A percentile compares a stretch with the other conserved stretches of the same genome.
These are phyloP conservation scores for Dendrocincla tyrannina DNA, from an alignment of 2,797 vertebrate species.

Conservation along the genomic window DNA sequence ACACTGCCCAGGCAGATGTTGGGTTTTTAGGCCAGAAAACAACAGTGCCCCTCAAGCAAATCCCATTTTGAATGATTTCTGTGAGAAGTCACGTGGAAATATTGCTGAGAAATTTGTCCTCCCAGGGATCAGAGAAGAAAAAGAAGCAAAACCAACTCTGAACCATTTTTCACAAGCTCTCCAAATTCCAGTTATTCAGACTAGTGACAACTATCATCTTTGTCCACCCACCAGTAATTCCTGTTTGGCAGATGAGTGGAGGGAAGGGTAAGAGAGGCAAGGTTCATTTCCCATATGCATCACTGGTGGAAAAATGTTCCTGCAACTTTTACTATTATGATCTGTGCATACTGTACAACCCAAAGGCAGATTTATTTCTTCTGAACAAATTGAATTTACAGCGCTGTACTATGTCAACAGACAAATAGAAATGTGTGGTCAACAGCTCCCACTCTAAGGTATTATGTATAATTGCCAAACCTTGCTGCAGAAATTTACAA, in stretches of 20 bases:
- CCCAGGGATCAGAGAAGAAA: neutral
- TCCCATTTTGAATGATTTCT: neutral
- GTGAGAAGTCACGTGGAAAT: neutral
- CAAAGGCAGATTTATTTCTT: neutral
- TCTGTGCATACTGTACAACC: neutral
- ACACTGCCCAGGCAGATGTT: neutral
- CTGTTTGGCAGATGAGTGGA: neutral
- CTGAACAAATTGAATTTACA: neutral
- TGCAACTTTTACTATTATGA: neutral
- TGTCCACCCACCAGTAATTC: neutral
- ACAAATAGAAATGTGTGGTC: neutral
- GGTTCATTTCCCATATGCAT: conserved; percentile 11
- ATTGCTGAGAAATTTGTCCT: neutral
- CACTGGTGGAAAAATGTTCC: neutral
- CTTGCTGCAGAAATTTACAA: neutral
- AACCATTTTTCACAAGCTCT: neutral
- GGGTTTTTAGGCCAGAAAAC: neutral
- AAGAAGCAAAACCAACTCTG: neutral
- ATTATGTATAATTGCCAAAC: neutral
- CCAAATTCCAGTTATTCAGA: neutral
- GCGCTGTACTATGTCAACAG: neutral
- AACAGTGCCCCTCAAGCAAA: neutral
- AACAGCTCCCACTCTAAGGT: neutral
- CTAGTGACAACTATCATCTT: neutral
- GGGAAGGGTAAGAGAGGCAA: neutral